phyloP scores from a whole-genome alignment of 2,888 invertebrate species.

The Omphaloscelis lunosa region DNA sequence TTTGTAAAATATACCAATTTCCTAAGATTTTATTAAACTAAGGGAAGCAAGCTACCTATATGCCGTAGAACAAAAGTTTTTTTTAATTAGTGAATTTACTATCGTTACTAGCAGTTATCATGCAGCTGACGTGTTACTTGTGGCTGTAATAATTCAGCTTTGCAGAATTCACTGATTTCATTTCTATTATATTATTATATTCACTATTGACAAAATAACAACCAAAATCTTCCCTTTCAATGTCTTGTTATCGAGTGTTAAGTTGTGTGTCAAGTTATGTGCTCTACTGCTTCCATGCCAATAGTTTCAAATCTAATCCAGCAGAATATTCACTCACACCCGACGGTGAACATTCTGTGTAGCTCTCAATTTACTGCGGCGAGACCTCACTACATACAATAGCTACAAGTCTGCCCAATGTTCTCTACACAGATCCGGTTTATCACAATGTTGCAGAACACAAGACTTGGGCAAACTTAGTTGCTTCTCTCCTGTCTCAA shows the following conservation, averaged over 20 bases:
- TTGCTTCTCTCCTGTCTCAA: background rate
- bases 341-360: background rate
- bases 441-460: slow-evolving; percentile 5
- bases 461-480: slow-evolving; percentile 6
- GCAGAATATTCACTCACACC: background rate
- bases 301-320: background rate
- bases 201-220: background rate
- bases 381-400: background rate
- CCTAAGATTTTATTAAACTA: background rate
- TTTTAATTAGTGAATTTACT: background rate
- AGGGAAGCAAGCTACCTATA: background rate
- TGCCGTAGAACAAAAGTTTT: background rate
- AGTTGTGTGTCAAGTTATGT: background rate
- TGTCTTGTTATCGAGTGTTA: too few relatives aligned
- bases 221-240: background rate
- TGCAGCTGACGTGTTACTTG: background rate
- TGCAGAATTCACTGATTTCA: too few relatives aligned
- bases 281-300: background rate
- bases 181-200: too few relatives aligned
- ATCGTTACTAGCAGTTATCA: background rate
- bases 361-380: background rate
- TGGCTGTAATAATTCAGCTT: background rate
- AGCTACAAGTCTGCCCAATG: background rate
- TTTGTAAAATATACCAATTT: too few relatives aligned
- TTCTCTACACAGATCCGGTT: background rate